Evolutionary conservation across 2,888 invertebrate genomes (phyloP), one percentile per base, ranked within the genome.

Genomic region (Brachylomia viminalis): DNA sequence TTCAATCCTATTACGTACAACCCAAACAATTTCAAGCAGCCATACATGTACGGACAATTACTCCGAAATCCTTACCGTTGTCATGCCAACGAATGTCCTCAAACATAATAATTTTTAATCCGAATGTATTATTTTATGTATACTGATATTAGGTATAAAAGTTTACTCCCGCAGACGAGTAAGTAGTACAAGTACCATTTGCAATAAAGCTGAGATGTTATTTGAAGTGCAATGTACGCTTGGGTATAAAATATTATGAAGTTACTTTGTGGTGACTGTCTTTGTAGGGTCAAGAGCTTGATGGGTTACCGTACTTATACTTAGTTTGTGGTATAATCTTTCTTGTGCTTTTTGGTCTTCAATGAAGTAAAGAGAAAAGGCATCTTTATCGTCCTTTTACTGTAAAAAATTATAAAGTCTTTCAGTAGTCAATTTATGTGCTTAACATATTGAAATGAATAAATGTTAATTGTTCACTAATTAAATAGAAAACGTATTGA

Each of bases 131-230:
- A 17, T 79, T 83, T 81, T 81, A 83, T 87, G 72, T 80, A 49
- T 56, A 59, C 73, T 59, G 68, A 59, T 68, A 75, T 81, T 77
- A n/a, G n/a, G n/a, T n/a, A 75, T 75, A 76, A 82, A 83, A 85
- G 77, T 82, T 85, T 83, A 84, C 79, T 72, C 49, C 61, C 68
- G 15, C 52, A 73, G 71, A 65, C 61, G 70, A 77, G 62, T 1
- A 33, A 77, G 62, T 1, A 33, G 13, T 11, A n/a, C 6, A 17
- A 66, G 66, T 72, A 47, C 78, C 66, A 79, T 79, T 84, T 72
- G 80, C 82, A 79, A 85, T 87, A 87, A 85, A 82, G 47, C 62
- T 30, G 23, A 56, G 66, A 65, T 49, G 75, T 83, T 83, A 85
- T 71, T 74, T 75, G 66, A 72, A 79, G 66, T 73, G 77, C 86